Conservation (phyloP, 2,888 invertebrate species). For the Dendrolimus pini region DNA sequence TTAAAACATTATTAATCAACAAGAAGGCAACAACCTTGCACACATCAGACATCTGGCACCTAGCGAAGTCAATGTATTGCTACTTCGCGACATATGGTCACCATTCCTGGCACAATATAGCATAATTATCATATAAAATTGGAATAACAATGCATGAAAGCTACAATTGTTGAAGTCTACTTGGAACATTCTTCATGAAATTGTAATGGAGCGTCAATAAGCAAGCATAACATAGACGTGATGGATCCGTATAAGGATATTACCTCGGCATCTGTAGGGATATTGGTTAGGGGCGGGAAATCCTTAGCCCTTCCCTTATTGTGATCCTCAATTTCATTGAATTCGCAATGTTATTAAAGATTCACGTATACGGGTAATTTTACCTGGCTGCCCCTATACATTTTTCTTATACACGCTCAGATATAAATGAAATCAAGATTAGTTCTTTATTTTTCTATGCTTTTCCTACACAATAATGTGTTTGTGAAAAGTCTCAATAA, state of each 20-base stretch:
- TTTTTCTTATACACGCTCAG: no score
- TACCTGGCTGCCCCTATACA: no score
- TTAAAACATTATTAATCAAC: constrained; percentile 1
- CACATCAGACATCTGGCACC: constrained; percentile 66
- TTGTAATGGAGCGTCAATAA: constrained; percentile 8
- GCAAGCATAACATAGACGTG: constrained; percentile 17
- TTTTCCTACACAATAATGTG: no score
- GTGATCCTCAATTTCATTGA: constrained; percentile 36
- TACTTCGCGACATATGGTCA: constrained; percentile 59
- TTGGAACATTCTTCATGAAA: background rate
- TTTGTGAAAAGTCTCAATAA: no score
- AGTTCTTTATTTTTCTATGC: no score
- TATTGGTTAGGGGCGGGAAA: constrained; percentile 35
- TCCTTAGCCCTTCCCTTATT: constrained; percentile 28
- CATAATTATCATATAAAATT: constrained; percentile 14
- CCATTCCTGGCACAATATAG: constrained; percentile 46
- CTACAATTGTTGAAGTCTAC: constrained; percentile 9
- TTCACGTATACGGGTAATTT: constrained; percentile 2
- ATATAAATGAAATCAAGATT: no score
- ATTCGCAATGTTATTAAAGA: constrained; percentile 35
- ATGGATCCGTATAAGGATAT: constrained; percentile 39
- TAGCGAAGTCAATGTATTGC: constrained; percentile 47
- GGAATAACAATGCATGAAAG: constrained; percentile 15
- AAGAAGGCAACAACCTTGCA: constrained; percentile 47
- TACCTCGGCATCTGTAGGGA: constrained; percentile 38